A percentile compares a stretch with the other conserved stretches of the same genome.
Evolutionary conservation across 2,113 vertebrate species (phyloP).

Genomic region (Craseonycteris thonglongyai): DNA sequence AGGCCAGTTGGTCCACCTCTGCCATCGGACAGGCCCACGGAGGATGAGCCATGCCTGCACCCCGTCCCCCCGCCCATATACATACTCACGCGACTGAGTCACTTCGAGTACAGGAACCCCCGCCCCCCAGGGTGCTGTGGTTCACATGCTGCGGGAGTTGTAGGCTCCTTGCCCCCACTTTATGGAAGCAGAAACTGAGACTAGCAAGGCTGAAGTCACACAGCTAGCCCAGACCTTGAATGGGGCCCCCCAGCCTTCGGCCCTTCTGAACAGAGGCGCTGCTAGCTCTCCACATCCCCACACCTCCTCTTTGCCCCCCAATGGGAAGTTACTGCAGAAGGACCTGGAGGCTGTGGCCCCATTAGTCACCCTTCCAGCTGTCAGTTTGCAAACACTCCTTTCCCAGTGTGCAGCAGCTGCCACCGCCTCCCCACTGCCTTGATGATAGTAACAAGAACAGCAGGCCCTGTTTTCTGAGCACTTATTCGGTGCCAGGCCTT

Average conservation of each 20-base stretch:
- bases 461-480: slow-evolving; percentile 48
- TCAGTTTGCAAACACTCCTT: slow-evolving; percentile 67
- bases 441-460: slow-evolving; percentile 60
- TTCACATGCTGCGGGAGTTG: not conserved
- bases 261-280: not conserved
- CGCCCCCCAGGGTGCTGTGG: accelerated
- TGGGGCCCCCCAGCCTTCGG: not conserved
- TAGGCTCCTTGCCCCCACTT: not conserved
- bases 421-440: not conserved
- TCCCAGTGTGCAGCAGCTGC: slow-evolving; percentile 48
- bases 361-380: slow-evolving; percentile 58
- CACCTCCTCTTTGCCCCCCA: not conserved
- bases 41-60: not conserved
- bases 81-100: not conserved
- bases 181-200: not conserved
- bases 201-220: not conserved
- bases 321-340: not conserved
- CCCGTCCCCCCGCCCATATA: too few species aligned
- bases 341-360: not conserved
- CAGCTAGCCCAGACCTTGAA: not conserved
- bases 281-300: not conserved
- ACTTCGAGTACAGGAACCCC: not conserved
- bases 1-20: not conserved
- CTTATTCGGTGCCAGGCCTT: slow-evolving; percentile 12
- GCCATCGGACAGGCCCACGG: not conserved